Conservation (phyloP, 1,140 invertebrate species). For the Drosophila obscura region DNA sequence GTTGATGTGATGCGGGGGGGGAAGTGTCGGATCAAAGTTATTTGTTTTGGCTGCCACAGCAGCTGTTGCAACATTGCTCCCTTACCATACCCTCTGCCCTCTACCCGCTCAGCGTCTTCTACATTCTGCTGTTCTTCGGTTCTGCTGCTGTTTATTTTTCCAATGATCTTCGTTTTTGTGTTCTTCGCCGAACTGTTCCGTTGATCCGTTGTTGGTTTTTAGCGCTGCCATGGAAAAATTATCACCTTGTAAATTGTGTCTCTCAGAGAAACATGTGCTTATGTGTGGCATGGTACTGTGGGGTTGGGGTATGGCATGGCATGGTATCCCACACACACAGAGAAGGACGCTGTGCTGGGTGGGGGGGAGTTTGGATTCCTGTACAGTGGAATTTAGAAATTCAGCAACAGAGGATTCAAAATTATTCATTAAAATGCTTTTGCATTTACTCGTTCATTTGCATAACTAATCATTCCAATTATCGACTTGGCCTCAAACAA, state of each 20-base stretch:
- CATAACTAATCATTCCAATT: constrained; percentile 68
- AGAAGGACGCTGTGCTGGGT: no score
- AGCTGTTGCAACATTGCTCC: constrained; percentile 55
- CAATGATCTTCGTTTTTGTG: constrained; percentile 49
- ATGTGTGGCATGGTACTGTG: not conserved
- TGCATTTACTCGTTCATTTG: constrained; percentile 50
- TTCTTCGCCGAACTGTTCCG: constrained; percentile 4
- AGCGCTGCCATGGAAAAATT: constrained; percentile 45
- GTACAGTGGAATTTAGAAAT: not conserved
- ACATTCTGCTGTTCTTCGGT: not conserved
- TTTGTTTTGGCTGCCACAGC: constrained; percentile 64
- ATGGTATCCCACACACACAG: constrained; percentile 12
- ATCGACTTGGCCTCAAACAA: constrained; percentile 52
- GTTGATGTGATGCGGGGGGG: not conserved
- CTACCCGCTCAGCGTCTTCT: no score
- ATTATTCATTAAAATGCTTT: constrained; percentile 32
- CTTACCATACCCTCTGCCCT: not conserved
- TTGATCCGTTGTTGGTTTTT: constrained; percentile 19
- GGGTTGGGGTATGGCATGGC: constrained; percentile 2
- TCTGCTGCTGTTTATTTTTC: constrained; percentile 59
- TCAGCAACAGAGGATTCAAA: constrained; percentile 11
- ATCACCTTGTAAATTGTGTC: constrained; percentile 62
- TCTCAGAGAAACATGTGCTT: constrained; percentile 28
- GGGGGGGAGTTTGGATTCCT: constrained; percentile 1
- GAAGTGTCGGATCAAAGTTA: constrained; percentile 69